These are phyloP conservation scores for Neoscelio sp. DNA, from an alignment of 2,888 invertebrate genomes.

Conservation along the genomic window DNA sequence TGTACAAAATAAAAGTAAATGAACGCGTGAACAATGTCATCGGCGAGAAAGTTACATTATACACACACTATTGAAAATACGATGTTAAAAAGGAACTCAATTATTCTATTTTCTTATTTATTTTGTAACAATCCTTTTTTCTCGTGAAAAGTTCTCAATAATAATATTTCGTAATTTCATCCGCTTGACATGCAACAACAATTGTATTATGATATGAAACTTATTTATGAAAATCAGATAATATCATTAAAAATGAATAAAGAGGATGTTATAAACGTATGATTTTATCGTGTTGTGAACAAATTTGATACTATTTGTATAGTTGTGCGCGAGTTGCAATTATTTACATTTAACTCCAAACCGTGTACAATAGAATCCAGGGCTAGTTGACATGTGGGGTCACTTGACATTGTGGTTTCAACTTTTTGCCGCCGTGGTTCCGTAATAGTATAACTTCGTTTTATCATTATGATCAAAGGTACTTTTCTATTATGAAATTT, in stretches of 20 bases:
- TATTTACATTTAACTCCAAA: conserved; percentile 53
- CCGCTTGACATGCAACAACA: conserved; percentile 49
- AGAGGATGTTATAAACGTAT: conserved; percentile 42
- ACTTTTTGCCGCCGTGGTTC: conserved; percentile 29
- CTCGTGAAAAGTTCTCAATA: conserved; percentile 33
- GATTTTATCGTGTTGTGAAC: conserved; percentile 54
- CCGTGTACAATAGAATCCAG: conserved; percentile 30
- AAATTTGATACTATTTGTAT: conserved; percentile 53
- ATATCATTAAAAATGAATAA: conserved; percentile 49
- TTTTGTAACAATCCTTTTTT: conserved; percentile 32
- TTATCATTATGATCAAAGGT: conserved; percentile 46
- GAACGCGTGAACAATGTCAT: conserved; percentile 15
- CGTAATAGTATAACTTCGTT: conserved; percentile 30
- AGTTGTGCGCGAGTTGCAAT: conserved; percentile 44
- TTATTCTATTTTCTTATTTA: conserved; percentile 34
- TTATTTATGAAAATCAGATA: conserved; percentile 51
- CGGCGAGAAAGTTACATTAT: conserved; percentile 25
- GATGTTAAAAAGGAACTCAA: conserved; percentile 36
- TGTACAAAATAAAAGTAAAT: too few relatives aligned
- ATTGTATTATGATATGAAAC: conserved; percentile 41
- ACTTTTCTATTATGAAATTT: conserved; percentile 45
- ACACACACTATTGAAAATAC: conserved; percentile 23
- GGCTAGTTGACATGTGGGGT: conserved; percentile 34
- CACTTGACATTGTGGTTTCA: conserved; percentile 46
- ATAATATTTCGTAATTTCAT: conserved; percentile 41